Percentiles rank a stretch among this genome's conserved stretches.
Evolutionary conservation across 2,797 vertebrate species (phyloP).

Genomic region (Halcyon smyrnensis): DNA sequence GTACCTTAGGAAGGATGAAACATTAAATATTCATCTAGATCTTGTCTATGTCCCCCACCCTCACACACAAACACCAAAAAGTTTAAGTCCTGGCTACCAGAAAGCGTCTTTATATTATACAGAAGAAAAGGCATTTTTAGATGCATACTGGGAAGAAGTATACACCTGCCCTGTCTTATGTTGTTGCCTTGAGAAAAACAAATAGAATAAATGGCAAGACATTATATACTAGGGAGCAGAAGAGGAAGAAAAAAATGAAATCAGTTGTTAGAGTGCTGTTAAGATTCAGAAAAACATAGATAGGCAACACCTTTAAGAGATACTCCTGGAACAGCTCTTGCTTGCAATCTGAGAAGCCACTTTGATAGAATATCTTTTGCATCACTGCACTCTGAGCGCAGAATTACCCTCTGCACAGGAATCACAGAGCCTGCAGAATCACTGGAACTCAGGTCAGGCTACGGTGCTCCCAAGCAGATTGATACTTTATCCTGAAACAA

Average conservation of each 20-base stretch:
- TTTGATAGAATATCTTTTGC: neutral
- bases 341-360: neutral
- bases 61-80: neutral
- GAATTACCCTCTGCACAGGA: slow-evolving; percentile 18
- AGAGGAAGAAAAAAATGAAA: neutral
- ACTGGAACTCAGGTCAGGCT: slow-evolving; percentile 4
- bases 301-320: neutral
- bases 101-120: neutral
- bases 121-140: neutral
- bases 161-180: neutral
- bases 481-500: slow-evolving; percentile 43
- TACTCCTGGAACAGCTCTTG: neutral
- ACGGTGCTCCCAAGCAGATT: neutral
- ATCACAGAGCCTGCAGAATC: neutral
- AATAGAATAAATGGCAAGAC: neutral
- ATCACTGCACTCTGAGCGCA: neutral
- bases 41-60: neutral
- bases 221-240: neutral
- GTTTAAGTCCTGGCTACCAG: neutral
- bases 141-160: neutral
- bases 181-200: neutral
- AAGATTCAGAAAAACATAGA: neutral
- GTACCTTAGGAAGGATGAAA: neutral
- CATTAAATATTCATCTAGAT: neutral
- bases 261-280: neutral